Conservation (phyloP, 1,140 invertebrate species). For the Drosophila mauritiana region DNA sequence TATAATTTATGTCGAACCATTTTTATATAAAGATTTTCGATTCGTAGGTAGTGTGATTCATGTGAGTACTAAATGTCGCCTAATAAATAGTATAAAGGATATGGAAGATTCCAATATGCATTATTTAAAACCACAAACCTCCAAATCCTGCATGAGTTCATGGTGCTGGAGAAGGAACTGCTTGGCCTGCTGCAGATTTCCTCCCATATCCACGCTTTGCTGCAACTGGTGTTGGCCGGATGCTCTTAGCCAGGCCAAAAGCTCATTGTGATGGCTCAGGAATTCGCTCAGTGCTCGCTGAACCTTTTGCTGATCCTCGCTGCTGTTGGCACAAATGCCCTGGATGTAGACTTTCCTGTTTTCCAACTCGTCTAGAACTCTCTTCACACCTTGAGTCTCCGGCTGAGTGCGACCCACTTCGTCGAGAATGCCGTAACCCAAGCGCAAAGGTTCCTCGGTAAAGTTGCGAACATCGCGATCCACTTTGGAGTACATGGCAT, state of each 20-base stretch:
- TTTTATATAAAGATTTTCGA: neutral
- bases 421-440: constrained; percentile 91
- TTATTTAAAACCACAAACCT: constrained; percentile 84
- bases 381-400: constrained; percentile 89
- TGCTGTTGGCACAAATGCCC: constrained; percentile 89
- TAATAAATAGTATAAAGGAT: neutral
- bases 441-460: constrained; percentile 86
- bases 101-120: too few species aligned
- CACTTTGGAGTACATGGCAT: constrained; percentile 88
- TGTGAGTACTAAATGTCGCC: neutral
- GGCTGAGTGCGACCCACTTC: constrained; percentile 88
- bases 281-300: constrained; percentile 89
- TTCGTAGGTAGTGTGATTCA: constrained; percentile 3
- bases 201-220: constrained; percentile 91
- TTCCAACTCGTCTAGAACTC: constrained; percentile 90
- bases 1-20: neutral
- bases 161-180: constrained; percentile 92
- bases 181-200: constrained; percentile 88
- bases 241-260: constrained; percentile 89
- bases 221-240: constrained; percentile 90
- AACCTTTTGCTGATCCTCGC: constrained; percentile 90
- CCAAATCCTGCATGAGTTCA: constrained; percentile 90
- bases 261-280: constrained; percentile 89
- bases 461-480: constrained; percentile 87
- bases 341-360: constrained; percentile 89